Percentiles rank a stretch among this genome's conserved stretches.
Evolutionary conservation across 2,888 invertebrate genomes (phyloP).

Genomic region (Charanyca ferruginea): DNA sequence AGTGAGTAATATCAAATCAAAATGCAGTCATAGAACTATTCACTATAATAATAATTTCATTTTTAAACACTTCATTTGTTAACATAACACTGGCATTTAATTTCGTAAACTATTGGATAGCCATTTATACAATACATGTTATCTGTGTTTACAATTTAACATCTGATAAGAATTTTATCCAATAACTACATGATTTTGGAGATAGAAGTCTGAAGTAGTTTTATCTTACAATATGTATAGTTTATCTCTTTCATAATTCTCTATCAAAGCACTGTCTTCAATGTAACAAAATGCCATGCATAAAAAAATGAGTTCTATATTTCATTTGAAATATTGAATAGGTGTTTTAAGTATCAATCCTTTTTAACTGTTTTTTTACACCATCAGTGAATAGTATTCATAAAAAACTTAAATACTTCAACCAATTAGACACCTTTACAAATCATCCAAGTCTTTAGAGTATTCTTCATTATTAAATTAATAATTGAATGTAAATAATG

Average conservation of each 20-base stretch:
- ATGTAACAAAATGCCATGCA: neutral
- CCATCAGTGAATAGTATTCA: neutral
- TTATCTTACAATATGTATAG: slow-evolving; percentile 35
- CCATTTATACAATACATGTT: slow-evolving; percentile 22
- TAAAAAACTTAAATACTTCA: neutral
- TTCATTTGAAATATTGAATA: slow-evolving; percentile 10
- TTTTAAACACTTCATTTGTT: slow-evolving; percentile 40
- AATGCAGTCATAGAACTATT: slow-evolving; percentile 31
- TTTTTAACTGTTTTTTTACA: neutral
- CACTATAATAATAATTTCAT: slow-evolving; percentile 26
- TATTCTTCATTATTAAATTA: neutral
- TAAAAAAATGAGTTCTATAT: slow-evolving; percentile 9
- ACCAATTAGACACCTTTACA: neutral
- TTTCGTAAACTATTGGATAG: slow-evolving; percentile 27
- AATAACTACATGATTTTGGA: slow-evolving; percentile 24
- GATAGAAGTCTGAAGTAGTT: slow-evolving; percentile 23
- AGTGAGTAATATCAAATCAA: slow-evolving; percentile 17
- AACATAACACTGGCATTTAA: slow-evolving; percentile 30
- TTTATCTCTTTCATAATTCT: slow-evolving; percentile 18
- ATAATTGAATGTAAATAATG: neutral
- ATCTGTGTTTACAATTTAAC: slow-evolving; percentile 30
- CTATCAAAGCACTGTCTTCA: neutral
- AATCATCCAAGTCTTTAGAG: neutral
- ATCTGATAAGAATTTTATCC: slow-evolving; percentile 36
- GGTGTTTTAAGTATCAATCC: slow-evolving; percentile 1